These are phyloP conservation scores for Archips xylosteana DNA, from an alignment of 2,888 invertebrate species.

Conservation along the genomic window DNA sequence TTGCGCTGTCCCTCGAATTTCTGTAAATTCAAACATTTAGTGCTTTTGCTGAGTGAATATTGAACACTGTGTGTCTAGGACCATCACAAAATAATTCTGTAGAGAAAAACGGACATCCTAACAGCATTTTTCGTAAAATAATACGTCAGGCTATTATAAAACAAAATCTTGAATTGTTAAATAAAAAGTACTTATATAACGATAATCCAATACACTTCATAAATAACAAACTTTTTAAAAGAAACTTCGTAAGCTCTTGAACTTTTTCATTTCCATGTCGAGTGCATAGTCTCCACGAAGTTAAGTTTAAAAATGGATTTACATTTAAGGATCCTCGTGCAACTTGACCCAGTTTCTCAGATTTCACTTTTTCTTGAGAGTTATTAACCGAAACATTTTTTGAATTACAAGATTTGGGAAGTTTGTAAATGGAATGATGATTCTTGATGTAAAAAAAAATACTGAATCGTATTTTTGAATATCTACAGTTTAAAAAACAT, in stretches of 20 bases:
- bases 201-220: conserved; percentile 2
- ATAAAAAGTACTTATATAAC: not conserved
- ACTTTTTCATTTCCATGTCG: conserved; percentile 33
- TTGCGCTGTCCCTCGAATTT: not conserved
- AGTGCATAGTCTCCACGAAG: conserved; percentile 33
- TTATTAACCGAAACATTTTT: not conserved
- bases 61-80: not conserved
- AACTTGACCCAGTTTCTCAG: conserved; percentile 34
- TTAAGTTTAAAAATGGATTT: conserved; percentile 34
- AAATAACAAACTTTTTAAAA: conserved; percentile 19
- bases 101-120: not conserved
- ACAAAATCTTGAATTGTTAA: no score
- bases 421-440: not conserved
- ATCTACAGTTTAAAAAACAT: no score
- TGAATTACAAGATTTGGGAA: not conserved
- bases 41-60: conserved; percentile 8
- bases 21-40: conserved; percentile 23
- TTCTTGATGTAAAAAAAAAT: not conserved
- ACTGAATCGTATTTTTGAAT: no score
- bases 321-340: conserved; percentile 17
- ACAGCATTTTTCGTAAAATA: not conserved
- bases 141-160: no score
- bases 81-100: not conserved
- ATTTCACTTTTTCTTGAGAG: conserved; percentile 21
- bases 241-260: conserved; percentile 20